phyloP scores from a whole-genome alignment of 2,888 invertebrate species.

The Nomada ruficornis region DNA sequence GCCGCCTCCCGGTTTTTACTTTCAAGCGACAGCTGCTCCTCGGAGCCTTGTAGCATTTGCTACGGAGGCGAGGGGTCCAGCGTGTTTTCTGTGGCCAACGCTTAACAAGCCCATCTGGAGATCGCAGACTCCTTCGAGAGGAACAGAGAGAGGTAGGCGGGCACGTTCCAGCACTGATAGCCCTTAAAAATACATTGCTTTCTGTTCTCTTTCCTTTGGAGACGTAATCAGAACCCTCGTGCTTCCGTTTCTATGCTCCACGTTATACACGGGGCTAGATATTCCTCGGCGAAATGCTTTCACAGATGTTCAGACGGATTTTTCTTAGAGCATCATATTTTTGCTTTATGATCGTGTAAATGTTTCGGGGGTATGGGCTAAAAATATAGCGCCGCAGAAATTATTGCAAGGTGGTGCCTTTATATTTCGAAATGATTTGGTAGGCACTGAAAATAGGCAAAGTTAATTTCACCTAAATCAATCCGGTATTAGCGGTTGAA shows the following conservation, averaged over 20 bases:
- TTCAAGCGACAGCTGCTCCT: slow-evolving; percentile 65
- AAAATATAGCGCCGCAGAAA: not conserved
- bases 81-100: slow-evolving; percentile 45
- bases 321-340: too few relatives aligned
- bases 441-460: not conserved
- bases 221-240: not conserved
- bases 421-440: not conserved
- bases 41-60: slow-evolving; percentile 62
- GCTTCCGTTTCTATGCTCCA: not conserved
- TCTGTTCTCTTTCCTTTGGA: not conserved
- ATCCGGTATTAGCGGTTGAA: not conserved
- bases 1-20: slow-evolving; percentile 52
- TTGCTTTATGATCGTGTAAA: too few relatives aligned
- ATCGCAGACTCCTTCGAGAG: slow-evolving; percentile 38
- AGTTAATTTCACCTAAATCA: not conserved
- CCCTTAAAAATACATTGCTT: slow-evolving; percentile 41
- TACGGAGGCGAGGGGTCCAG: slow-evolving; percentile 35
- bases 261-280: too few relatives aligned
- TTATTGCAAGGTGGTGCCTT: not conserved
- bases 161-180: slow-evolving; percentile 47
- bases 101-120: slow-evolving; percentile 68
- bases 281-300: too few relatives aligned
- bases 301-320: too few relatives aligned
- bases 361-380: too few relatives aligned
- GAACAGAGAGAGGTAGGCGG: not conserved